These are phyloP conservation scores for Gambusia affinis DNA, from an alignment of 2,113 vertebrate genomes.

Conservation along the genomic window DNA sequence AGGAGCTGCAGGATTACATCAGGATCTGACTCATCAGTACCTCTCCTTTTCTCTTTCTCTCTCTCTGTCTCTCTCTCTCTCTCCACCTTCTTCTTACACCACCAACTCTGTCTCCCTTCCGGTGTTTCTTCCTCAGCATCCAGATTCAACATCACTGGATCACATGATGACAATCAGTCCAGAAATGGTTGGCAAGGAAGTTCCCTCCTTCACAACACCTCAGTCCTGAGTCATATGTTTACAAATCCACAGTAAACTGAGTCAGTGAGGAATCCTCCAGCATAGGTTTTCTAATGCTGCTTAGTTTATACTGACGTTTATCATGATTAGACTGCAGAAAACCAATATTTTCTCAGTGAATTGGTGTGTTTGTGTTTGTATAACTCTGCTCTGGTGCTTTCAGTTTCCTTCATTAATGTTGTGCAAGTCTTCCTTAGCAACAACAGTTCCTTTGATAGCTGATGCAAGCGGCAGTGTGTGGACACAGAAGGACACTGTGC, in stretches of 20 bases:
- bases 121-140: constrained; percentile 21
- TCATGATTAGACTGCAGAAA: not conserved
- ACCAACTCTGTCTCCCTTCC: not conserved
- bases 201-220: constrained; percentile 20
- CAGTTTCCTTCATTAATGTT: no score
- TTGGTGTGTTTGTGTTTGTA: constrained; percentile 10
- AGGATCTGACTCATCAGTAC: constrained; percentile 69
- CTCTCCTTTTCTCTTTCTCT: constrained; percentile 8
- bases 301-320: not conserved
- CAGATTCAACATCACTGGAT: constrained; percentile 28
- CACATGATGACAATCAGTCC: constrained; percentile 47
- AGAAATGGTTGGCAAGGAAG: constrained; percentile 57
- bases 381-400: not conserved
- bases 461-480: constrained; percentile 11
- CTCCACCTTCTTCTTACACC: constrained; percentile 8
- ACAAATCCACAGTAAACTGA: not conserved
- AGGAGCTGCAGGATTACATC: constrained; percentile 59
- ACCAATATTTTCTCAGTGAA: fast-evolving
- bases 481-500: constrained; percentile 13
- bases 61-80: constrained; percentile 14
- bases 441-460: constrained; percentile 35
- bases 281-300: not conserved
- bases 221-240: constrained; percentile 18
- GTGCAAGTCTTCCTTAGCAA: constrained; percentile 36
- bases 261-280: not conserved